Conservation (phyloP, 2,113 vertebrate species). For the Pygoscelis antarcticus region DNA sequence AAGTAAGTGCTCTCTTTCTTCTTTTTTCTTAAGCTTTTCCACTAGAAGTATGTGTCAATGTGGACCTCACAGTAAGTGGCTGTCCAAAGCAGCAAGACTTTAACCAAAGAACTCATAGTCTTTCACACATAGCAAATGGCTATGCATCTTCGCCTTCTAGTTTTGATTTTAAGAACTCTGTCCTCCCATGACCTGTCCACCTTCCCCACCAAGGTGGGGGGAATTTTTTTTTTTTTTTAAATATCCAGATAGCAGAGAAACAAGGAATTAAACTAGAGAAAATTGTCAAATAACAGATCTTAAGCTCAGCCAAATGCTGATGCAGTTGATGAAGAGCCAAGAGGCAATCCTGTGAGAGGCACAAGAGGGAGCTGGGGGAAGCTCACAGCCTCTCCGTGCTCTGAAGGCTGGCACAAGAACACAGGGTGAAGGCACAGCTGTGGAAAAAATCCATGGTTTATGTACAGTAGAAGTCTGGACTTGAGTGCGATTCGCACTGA, state of each 20-base stretch:
- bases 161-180: not conserved
- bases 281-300: not conserved
- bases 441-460: not conserved
- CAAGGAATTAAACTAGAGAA: not conserved
- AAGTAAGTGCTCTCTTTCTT: not conserved
- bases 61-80: not conserved
- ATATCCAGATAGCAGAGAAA: not conserved
- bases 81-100: not conserved
- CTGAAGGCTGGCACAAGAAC: not conserved
- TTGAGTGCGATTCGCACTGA: not conserved
- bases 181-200: not conserved
- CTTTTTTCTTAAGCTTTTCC: not conserved
- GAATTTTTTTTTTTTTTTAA: not conserved
- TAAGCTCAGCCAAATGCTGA: not conserved
- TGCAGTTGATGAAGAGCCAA: not conserved
- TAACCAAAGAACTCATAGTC: not conserved
- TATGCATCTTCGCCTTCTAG: not conserved
- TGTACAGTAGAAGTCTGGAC: not conserved
- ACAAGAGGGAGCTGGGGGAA: not conserved
- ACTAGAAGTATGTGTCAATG: not conserved
- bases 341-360: not conserved
- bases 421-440: not conserved
- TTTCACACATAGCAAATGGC: not conserved
- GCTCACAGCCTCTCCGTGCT: rapidly evolving
- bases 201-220: not conserved